Evolutionary conservation across 2,113 vertebrate species (phyloP).

Genomic region (Phaethon lepturus): DNA sequence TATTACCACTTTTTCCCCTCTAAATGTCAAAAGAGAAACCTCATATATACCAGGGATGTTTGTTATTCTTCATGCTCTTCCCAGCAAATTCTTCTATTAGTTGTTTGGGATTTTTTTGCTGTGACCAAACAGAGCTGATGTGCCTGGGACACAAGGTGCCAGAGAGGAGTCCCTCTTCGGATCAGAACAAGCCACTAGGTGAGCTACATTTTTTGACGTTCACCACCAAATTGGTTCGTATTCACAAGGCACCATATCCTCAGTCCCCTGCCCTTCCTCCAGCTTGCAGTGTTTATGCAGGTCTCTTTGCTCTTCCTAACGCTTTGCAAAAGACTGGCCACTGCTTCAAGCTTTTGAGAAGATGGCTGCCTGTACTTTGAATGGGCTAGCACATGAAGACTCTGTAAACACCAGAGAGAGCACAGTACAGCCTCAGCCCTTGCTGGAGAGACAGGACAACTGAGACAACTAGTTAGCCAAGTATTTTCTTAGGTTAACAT

Average conservation of each 20-base stretch:
- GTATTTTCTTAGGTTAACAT: background rate
- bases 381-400: background rate
- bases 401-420: background rate
- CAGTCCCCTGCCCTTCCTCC: background rate
- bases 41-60: background rate
- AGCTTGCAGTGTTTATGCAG: background rate
- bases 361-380: background rate
- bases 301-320: background rate
- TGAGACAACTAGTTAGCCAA: background rate
- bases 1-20: background rate
- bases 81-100: background rate
- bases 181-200: background rate
- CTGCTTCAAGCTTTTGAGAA: background rate
- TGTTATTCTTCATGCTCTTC: background rate
- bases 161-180: background rate
- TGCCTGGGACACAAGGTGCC: background rate
- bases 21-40: background rate
- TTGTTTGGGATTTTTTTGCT: background rate
- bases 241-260: background rate
- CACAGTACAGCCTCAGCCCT: background rate
- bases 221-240: fast-evolving
- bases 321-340: background rate
- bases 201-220: background rate
- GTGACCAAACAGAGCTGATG: background rate
- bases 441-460: background rate